Evolutionary conservation across 2,797 vertebrate species (phyloP).

Genomic region (Rhabdomys pumilio): DNA sequence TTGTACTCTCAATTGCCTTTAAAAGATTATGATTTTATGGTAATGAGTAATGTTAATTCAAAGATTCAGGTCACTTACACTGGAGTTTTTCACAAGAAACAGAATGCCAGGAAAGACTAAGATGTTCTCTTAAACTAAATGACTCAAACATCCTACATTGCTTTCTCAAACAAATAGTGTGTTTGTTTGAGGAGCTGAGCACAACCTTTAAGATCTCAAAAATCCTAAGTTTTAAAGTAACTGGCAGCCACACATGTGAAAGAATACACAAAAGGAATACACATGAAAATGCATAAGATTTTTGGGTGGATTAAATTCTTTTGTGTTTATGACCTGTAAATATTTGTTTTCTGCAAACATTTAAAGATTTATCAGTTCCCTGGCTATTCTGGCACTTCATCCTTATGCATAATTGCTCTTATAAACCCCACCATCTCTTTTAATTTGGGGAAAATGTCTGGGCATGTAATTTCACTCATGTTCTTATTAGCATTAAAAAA

Average conservation of each 20-base stretch:
- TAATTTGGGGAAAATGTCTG: slow-evolving; percentile 43
- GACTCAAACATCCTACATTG: slow-evolving; percentile 36
- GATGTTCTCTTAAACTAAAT: slow-evolving; percentile 71
- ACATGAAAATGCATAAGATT: neutral
- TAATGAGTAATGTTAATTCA: slow-evolving; percentile 79
- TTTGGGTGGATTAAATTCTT: neutral
- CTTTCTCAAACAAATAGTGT: slow-evolving; percentile 53
- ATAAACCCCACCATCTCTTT: neutral
- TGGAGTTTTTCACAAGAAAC: slow-evolving; percentile 66
- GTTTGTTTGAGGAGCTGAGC: slow-evolving; percentile 47
- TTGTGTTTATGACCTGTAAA: neutral
- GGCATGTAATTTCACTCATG: neutral
- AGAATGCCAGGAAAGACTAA: slow-evolving; percentile 69
- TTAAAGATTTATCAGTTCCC: neutral
- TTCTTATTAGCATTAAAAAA: slow-evolving; percentile 53
- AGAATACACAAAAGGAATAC: slow-evolving; percentile 3
- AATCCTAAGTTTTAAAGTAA: slow-evolving; percentile 59
- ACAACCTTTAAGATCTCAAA: slow-evolving; percentile 27
- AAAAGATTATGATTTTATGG: slow-evolving; percentile 80
- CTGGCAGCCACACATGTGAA: neutral
- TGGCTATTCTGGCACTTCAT: neutral
- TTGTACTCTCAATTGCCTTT: slow-evolving; percentile 76
- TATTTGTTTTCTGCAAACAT: neutral
- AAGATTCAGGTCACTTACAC: slow-evolving; percentile 80
- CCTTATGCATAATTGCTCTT: neutral